Evolutionary conservation across 2,888 invertebrate genomes (phyloP).

Genomic region (Amphipoea lucens): DNA sequence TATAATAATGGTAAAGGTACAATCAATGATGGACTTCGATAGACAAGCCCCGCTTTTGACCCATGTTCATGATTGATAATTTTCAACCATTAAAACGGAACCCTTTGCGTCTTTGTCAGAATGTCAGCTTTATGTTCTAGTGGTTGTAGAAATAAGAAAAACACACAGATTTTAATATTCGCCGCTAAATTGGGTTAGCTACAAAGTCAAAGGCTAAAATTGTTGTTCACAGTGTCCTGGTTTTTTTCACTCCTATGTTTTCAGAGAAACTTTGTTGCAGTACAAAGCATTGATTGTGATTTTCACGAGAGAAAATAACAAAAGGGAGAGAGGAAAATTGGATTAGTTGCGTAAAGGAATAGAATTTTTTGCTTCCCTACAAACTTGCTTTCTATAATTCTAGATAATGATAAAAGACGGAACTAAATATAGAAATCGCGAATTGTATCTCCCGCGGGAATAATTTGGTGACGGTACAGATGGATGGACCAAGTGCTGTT

Average conservation of each 20-base stretch:
- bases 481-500: constrained; percentile 30
- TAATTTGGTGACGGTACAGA: constrained; percentile 41
- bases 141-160: constrained; percentile 40
- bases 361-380: neutral
- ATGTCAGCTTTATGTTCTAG: constrained; percentile 15
- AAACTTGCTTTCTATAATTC: constrained; percentile 19
- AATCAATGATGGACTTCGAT: constrained; percentile 43
- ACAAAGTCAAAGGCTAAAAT: constrained; percentile 59
- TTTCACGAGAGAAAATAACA: constrained; percentile 16
- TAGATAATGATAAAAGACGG: constrained; percentile 26
- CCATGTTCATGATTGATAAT: constrained; percentile 55
- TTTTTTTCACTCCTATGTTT: constrained; percentile 36
- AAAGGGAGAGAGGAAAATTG: constrained; percentile 19
- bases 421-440: constrained; percentile 35
- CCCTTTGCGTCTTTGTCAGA: constrained; percentile 6
- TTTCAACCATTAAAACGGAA: constrained; percentile 58
- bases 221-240: constrained; percentile 33
- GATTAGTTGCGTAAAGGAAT: constrained; percentile 18
- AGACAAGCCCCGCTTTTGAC: constrained; percentile 19
- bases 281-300: constrained; percentile 41
- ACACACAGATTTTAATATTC: constrained; percentile 47
- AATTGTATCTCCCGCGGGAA: constrained; percentile 22
- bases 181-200: constrained; percentile 40
- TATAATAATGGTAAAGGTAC: constrained; percentile 50
- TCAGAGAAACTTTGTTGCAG: constrained; percentile 18